Evolutionary conservation across 2,888 invertebrate genomes (phyloP), one percentile per base, ranked within the genome.

Genomic region (Argyresthia goedartella): DNA sequence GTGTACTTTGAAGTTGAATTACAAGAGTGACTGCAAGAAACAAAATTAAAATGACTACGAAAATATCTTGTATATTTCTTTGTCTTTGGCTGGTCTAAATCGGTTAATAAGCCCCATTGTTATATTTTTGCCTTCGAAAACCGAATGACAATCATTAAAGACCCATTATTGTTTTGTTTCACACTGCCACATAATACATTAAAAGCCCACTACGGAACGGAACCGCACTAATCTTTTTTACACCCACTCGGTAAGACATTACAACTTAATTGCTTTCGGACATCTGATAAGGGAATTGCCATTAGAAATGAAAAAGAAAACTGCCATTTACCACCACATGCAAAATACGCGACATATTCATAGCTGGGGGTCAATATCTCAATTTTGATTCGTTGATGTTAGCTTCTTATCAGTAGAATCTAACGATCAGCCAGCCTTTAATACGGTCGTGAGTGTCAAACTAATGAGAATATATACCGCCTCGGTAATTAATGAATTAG

Each of bases 391-490:
- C 69, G 65, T 66, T 67, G 51, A 58, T 69, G 25, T 73, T 73
- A 69, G 63, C 64, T 66, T 73, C 77, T 76, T 80, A 84, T 82
- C 81, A 70, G 65, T 63, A 64, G 67, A 61, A 79, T 81, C 80
- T 79, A 80, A 80, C 74, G 76, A 77, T 74, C 70, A 71, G 69
- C 67, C 73, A 72, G 73, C 71, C 74, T 72, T 73, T 77, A 79
- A 84, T 78, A 76, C 55, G 79, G 69, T 75, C 65, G 69, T 70
- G 73, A 77, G 69, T 81, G 82, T 85, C 82, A 74, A 74, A 71
- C 76, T 82, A 85, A 82, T 85, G 81, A 84, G 81, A 81, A 85
- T 81, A 79, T 82, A 84, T 79, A 69, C 71, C 65, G 60, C 62
- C 63, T 71, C 69, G 69, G 72, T 75, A 73, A 67, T 68, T 73